Base-by-base conservation (phyloP, 2,888 invertebrate genomes). In the Agrenia bidenticulata region DNA sequence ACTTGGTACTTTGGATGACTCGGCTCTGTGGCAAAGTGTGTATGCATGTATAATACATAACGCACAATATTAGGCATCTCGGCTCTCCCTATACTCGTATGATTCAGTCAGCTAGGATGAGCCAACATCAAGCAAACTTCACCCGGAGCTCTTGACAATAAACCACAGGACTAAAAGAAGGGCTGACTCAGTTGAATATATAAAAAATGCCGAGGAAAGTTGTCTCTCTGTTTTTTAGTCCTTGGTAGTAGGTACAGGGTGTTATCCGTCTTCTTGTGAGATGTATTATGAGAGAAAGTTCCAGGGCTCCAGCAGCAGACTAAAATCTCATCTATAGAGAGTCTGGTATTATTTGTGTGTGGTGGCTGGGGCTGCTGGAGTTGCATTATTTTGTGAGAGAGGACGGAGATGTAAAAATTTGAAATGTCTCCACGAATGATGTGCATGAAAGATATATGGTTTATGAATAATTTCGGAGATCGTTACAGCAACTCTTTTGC, bases 381-480 rank as follows among this genome's bases (percentile, higher is more conserved):
- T 45, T 17, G 9, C n/a, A 15, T 17, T n/a, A 45, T n/a, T 19
- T 45, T 45, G 17, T 9, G n/a, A 15, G 5, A 4, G 45, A 32
- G 27, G 24, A n/a, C 2, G 32, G 55, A 55, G 55, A 55, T n/a
- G 17, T 55, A 55, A 55, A 55, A 55, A n/a, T 32, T 55, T 32
- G 17, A 32, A 55, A 55, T 32, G 17, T 11, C 21, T 24, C 32
- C 55, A 55, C 55, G 37, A 32, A 55, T 55, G 26, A 32, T 32
- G 19, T 55, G 55, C 32, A 55, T 24, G 51, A 24, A 51, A 51
- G 26, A 51, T 51, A 51, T 51, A 55, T 32, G 32, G 37, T 32
- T 55, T 55, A 55, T 55, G 55, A 55, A 55, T 55, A 55, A 26
- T 55, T 55, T 55, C 37, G 2, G 21, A 55, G 27, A 55, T 54